Base-by-base conservation (phyloP, 2,888 invertebrate species). In the Eretmocerus hayati region DNA sequence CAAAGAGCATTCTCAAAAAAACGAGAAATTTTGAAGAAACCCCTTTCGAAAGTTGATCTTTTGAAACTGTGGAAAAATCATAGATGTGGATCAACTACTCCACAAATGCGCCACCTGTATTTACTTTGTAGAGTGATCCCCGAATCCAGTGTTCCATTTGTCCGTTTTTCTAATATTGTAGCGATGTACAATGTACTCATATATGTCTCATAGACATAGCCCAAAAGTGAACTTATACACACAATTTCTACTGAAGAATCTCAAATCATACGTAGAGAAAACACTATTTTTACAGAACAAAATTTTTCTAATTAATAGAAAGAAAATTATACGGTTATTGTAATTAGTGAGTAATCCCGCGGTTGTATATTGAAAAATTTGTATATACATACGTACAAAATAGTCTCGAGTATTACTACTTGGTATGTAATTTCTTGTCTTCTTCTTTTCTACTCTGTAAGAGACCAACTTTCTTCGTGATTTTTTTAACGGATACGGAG, bases 21-120 rank as follows among this genome's bases (percentile, higher is more conserved):
- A 69, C 71, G 3, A 63, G 67, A 56, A 67, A 65, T n/a, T 71
- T 65, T 47, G 69, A 71, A 36, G 66, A 71, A 52, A 58, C 64
- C 23, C 59, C 64, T 31, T 60, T 63, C 23, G 67, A 68, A 40
- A 63, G 65, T 36, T 65, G 42, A 61, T 39, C 15, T 45, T 20
- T 26, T 16, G 16, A 3, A 26, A 33, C 19, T n/a, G 30, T 32
- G 42, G 43, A 18, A 5, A 42, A 30, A n/a, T 15, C 18, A 23
- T 22, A 22, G 31, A 15, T 48, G 45, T 45, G 31, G 26, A 33
- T 42, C 26, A 45, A 38, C 31, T 31, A 48, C 11, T 33, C 19
- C 30, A 23, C 30, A 39, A 45, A 45, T 39, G 42, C 36, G n/a
- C n/a, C n/a, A n/a, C n/a, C n/a, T n/a, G n/a, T n/a, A n/a, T n/a